Percentiles rank a stretch among this genome's conserved stretches.
Evolutionary conservation across 2,113 vertebrate species (phyloP).

Genomic region (Mastomys coucha): DNA sequence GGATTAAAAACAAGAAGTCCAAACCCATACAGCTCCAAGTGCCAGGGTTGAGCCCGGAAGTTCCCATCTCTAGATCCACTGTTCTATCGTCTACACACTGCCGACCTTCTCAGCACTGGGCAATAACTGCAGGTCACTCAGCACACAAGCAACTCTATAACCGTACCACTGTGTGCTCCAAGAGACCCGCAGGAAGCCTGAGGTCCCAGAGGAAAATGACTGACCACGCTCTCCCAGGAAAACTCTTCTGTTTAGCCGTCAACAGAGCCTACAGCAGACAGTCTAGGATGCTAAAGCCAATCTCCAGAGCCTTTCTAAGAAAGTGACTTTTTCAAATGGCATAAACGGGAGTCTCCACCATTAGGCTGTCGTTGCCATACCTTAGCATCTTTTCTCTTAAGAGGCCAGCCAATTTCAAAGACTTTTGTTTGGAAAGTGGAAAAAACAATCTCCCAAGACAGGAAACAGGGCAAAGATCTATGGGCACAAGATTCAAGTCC

Average conservation of each 20-base stretch:
- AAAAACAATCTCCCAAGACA: neutral
- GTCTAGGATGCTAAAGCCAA: neutral
- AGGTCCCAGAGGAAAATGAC: neutral
- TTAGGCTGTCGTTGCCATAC: neutral
- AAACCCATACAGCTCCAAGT: neutral
- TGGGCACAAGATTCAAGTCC: neutral
- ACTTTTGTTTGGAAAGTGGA: neutral
- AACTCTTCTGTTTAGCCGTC: neutral
- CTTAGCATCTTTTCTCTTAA: neutral
- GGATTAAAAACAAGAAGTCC: neutral
- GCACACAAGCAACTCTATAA: neutral
- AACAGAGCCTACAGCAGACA: neutral
- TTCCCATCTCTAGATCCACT: neutral
- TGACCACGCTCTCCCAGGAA: neutral
- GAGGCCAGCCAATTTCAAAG: slow-evolving; percentile 16
- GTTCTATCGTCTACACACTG: neutral
- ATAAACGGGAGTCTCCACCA: neutral
- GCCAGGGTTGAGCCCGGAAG: neutral
- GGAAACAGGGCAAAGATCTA: neutral
- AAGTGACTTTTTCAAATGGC: neutral
- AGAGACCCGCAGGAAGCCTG: neutral
- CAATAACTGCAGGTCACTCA: neutral
- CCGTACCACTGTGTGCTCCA: neutral
- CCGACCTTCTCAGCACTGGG: neutral
- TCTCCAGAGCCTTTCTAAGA: neutral